Base-by-base conservation (phyloP, 1,140 invertebrate genomes). In the Drosophila suzukii region DNA sequence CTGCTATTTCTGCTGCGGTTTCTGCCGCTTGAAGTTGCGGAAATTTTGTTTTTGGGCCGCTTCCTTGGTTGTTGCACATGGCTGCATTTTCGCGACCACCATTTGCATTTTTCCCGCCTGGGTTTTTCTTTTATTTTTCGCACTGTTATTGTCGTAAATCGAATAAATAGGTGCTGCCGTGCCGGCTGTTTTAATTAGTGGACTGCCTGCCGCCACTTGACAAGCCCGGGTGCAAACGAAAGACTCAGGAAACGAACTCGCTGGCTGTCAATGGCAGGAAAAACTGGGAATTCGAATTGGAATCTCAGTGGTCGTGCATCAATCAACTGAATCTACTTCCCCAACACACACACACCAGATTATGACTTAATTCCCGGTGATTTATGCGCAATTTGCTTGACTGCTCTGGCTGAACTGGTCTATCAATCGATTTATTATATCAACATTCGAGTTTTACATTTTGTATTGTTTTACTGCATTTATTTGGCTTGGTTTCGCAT, bases 221-320 rank as follows among this genome's bases (percentile, higher is more conserved):
- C 78, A 75, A 61, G 5, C 43, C n/a, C 62, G 56, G 12, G 34
- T 13, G 38, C 36, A 66, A 43, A 66, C 66, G 75, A 89, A 88
- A 88, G 84, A 88, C 84, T 89, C 72, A 88, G 83, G 84, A 88
- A 88, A 83, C 84, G 76, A 88, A 89, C 80, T 61, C 43, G 76
- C 58, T 70, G 3, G 27, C 65, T 12, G 24, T 20, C 38, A 34
- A 34, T 32, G 44, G 39, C 60, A 56, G 50, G 44, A 65, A 67
- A 63, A 44, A 67, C 1, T 27, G 3, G 27, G 27, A 34, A 50
- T 65, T 34, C 34, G 59, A 66, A 56, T 75, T 41, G 73, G 59
- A 57, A 76, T 63, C 75, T 77, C 47, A 77, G 74, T 74, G 43
- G 54, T 41, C 72, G 57, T 38, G 66, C 66, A 86, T 88, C 73